Evolutionary conservation across 1,140 invertebrate genomes (phyloP).

Genomic region (Planococcus citri): DNA sequence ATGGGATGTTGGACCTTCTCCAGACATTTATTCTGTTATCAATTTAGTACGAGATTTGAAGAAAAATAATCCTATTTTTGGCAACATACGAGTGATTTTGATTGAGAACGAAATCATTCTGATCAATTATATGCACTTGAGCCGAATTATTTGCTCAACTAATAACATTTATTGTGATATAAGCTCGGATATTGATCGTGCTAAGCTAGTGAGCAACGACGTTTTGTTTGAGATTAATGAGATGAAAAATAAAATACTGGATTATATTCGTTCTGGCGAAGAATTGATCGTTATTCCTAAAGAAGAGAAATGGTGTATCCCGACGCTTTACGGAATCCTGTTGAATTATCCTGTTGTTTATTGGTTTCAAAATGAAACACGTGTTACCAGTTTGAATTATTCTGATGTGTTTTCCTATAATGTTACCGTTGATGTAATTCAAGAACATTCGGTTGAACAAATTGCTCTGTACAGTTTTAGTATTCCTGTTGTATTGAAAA

Average conservation of each 20-base stretch:
- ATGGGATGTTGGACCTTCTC: conserved; percentile 26
- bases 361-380: conserved; percentile 22
- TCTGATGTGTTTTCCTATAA: conserved; percentile 9
- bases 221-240: background rate
- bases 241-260: conserved; percentile 13
- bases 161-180: background rate
- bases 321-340: conserved; percentile 25
- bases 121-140: background rate
- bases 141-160: background rate
- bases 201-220: background rate
- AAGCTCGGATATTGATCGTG: conserved; percentile 14
- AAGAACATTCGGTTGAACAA: background rate
- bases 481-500: background rate
- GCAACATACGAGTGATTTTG: conserved; percentile 16
- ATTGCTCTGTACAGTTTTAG: background rate
- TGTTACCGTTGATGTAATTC: conserved; percentile 1
- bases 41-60: conserved; percentile 23
- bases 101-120: conserved; percentile 24
- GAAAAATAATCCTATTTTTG: conserved; percentile 11
- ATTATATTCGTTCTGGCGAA: background rate
- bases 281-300: background rate
- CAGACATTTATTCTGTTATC: background rate
- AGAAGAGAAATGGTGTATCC: conserved; percentile 23
- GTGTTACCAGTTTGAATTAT: background rate
- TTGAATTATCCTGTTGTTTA: conserved; percentile 28